Percentiles rank a stretch among this genome's conserved stretches.
These are phyloP conservation scores for Acanthococcus lagerstroemiae DNA, from an alignment of 2,888 invertebrate species.

Conservation along the genomic window DNA sequence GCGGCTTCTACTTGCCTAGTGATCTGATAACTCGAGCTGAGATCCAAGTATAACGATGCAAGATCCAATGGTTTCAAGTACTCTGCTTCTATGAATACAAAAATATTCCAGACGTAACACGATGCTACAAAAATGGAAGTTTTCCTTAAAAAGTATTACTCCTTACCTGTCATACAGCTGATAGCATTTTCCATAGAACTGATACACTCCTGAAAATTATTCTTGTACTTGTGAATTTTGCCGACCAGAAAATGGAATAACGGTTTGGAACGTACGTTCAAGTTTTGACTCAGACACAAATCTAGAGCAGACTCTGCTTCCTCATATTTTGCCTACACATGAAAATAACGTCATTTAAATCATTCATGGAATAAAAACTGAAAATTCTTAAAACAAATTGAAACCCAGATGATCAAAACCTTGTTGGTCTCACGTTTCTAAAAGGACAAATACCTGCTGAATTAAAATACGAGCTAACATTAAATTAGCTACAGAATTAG, in stretches of 20 bases:
- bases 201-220: constrained; percentile 59
- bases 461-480: constrained; percentile 77
- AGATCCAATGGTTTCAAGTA: constrained; percentile 51
- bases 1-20: constrained; percentile 69
- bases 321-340: constrained; percentile 51
- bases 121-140: no score
- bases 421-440: neutral
- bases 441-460: constrained; percentile 40
- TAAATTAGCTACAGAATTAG: constrained; percentile 72
- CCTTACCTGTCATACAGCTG: constrained; percentile 33
- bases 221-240: constrained; percentile 64
- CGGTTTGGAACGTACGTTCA: constrained; percentile 82
- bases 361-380: no score
- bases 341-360: constrained; percentile 20
- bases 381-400: no score
- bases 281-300: constrained; percentile 81
- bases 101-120: neutral
- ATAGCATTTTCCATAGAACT: constrained; percentile 62
- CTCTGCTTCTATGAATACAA: constrained; percentile 32
- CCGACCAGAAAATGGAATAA: constrained; percentile 81
- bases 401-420: neutral
- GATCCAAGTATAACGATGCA: constrained; percentile 75
- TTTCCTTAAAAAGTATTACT: no score
- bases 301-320: constrained; percentile 79
- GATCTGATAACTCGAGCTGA: constrained; percentile 64